Base-by-base conservation (phyloP, 2,888 invertebrate genomes). In the Carcina quercana region DNA sequence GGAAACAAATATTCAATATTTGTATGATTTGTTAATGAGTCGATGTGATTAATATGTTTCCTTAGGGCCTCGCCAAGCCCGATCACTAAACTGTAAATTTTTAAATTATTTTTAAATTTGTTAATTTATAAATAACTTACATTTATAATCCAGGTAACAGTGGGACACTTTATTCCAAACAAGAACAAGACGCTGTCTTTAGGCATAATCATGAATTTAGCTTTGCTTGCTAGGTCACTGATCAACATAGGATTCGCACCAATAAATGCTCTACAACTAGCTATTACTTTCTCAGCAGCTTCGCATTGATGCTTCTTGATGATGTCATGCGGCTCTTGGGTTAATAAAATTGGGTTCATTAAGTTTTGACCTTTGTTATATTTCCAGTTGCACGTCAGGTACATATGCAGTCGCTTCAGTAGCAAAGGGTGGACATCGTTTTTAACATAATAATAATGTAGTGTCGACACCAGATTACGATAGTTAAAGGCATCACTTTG, bases 241-340 rank as follows among this genome's bases (percentile, higher is more conserved):
- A 76, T 45, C 10, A 78, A 45, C 2, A 43, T 34, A 1, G 53
- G 54, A 37, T 76, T 61, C 7, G 70, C 68, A 3, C 50, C 39
- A 3, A 15, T 13, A 37, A 78, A 76, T 2, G 59, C 57, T 26
- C 20, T 40, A n/a, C 72, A 74, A 26, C 57, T 40, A 5, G 43
- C 37, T 13, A 78, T 75, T 12, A 72, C 50, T 12, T 57, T 63
- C 35, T 67, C 62, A 15, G 76, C 74, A 6, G 67, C 48, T 46
- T 72, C 62, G 2, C 75, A 76, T 25, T 76, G 76, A 2, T 66
- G 62, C 40, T 66, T 75, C 73, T 68, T 70, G 31, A 59, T 74
- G 30, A 78, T 60, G 36, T 73, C 70, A 41, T 59, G 66, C 5
- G 78, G 72, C 38, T 75, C 74, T 31, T 63, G 43, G 40, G 55